Percentiles rank a stretch among this genome's conserved stretches.
Evolutionary conservation across 1,140 invertebrate species (phyloP).

Genomic region (Bradysia coprophila): DNA sequence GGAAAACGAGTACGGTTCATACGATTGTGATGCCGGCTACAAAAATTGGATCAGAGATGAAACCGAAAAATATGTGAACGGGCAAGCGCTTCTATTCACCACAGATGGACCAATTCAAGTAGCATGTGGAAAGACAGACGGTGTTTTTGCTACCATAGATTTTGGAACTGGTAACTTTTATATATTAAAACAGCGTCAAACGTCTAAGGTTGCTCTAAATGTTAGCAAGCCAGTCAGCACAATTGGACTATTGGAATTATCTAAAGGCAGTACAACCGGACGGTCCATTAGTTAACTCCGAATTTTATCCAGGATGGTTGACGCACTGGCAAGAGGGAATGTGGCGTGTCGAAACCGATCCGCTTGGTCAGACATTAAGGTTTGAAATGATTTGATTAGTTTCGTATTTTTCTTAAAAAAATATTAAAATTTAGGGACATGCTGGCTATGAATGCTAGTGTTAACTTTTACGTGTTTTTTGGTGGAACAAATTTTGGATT

Average conservation of each 20-base stretch:
- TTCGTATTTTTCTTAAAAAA: too few relatives aligned
- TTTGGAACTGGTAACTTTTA: conserved; percentile 46
- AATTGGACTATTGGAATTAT: too few relatives aligned
- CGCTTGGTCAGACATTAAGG: too few relatives aligned
- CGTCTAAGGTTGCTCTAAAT: too few relatives aligned
- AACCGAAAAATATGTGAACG: conserved; percentile 34
- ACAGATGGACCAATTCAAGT: conserved; percentile 46
- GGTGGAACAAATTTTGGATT: conserved; percentile 60
- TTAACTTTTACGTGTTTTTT: conserved; percentile 65
- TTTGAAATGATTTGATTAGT: too few relatives aligned
- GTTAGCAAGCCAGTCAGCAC: too few relatives aligned
- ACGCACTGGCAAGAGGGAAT: conserved; percentile 65
- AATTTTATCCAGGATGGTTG: conserved; percentile 80
- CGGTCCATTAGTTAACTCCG: conserved; percentile 71
- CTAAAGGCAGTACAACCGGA: conserved; percentile 33
- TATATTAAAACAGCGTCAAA: too few relatives aligned
- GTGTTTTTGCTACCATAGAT: conserved; percentile 51
- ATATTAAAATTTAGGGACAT: too few relatives aligned
- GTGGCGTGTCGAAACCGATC: conserved; percentile 27
- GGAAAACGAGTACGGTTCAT: conserved; percentile 88
- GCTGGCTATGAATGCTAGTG: conserved; percentile 42
- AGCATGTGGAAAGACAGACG: conserved; percentile 40
- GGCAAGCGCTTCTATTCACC: conserved; percentile 60
- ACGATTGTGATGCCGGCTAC: conserved; percentile 53
- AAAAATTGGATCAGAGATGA: conserved; percentile 40